Base-by-base conservation (phyloP, 2,888 invertebrate genomes). In the Sinopyrophorus schimmeli region DNA sequence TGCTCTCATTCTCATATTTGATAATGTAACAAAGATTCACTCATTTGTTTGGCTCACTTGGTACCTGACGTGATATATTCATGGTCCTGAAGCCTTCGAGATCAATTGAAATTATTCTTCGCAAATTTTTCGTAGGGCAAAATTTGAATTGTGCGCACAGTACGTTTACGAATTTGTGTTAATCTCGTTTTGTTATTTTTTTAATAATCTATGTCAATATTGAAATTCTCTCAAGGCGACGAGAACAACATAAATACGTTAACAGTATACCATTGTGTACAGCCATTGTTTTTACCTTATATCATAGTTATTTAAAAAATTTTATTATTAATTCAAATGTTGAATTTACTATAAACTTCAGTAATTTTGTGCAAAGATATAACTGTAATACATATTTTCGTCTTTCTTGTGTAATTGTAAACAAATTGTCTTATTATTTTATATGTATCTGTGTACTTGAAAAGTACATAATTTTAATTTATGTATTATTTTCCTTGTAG, bases 41-140 rank as follows among this genome's bases (percentile, higher is more conserved):
- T 51, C 54, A 57, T 39, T 46, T 47, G 32, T 48, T 60, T 58
- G 63, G 61, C 63, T 63, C 55, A 62, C 57, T 55, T 55, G 62
- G 63, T 63, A 63, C 63, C 63, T 63, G 63, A 62, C 60, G 58
- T 58, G 55, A 58, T 55, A 47, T 53, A 42, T 40, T 54, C 39
- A 49, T 55, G 47, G 55, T 57, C 57, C 55, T 51, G 39, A 53
- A 51, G 47, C 55, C 53, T 55, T 53, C 42, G 37, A 48, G 35
- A 41, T 43, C 39, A 18, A 38, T 16, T 38, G 16, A 23, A 18
- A 34, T 38, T 27, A 38, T 39, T 44, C 40, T 40, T 47, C 47
- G 34, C 46, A 47, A 47, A 34, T 47, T 47, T 47, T 27, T 40
- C n/a, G 16, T 48, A 41, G 35, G 41, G 40, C 37, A 37, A 42